phyloP scores from a whole-genome alignment of 2,888 invertebrate genomes.

The Linnaemya tessellans region DNA sequence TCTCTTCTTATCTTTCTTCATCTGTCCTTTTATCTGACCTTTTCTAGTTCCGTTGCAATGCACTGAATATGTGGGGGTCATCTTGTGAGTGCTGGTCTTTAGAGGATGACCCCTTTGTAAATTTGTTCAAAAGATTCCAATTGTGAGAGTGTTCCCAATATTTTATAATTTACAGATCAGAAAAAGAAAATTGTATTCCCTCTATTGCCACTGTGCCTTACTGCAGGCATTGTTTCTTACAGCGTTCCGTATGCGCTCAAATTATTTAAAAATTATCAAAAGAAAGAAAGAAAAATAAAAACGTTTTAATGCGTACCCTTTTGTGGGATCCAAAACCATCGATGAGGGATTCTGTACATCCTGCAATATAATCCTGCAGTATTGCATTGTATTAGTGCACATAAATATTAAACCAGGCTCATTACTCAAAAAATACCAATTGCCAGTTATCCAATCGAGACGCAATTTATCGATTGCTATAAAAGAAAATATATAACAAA shows the following conservation, averaged over 20 bases:
- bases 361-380: constrained; percentile 89
- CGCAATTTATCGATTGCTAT: constrained; percentile 90
- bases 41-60: too few relatives aligned
- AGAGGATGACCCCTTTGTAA: too few relatives aligned
- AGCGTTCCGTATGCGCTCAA: not conserved
- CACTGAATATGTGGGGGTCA: too few relatives aligned
- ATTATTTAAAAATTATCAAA: not conserved
- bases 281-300: constrained; percentile 1
- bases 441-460: constrained; percentile 92
- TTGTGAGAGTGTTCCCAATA: too few relatives aligned
- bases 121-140: too few relatives aligned
- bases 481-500: constrained; percentile 34
- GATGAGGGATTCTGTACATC: constrained; percentile 88
- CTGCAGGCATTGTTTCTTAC: not conserved
- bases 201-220: constrained; percentile 14
- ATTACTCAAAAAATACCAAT: constrained; percentile 93
- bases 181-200: too few relatives aligned
- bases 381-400: constrained; percentile 86
- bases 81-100: too few relatives aligned
- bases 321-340: constrained; percentile 90
- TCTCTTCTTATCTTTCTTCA: too few relatives aligned
- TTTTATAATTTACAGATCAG: too few relatives aligned
- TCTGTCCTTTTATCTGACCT: too few relatives aligned
- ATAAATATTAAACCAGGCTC: constrained; percentile 88
- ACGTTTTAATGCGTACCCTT: constrained; percentile 84